These are phyloP conservation scores for Chironomus tentans DNA, from an alignment of 2,888 invertebrate species.

Conservation along the genomic window DNA sequence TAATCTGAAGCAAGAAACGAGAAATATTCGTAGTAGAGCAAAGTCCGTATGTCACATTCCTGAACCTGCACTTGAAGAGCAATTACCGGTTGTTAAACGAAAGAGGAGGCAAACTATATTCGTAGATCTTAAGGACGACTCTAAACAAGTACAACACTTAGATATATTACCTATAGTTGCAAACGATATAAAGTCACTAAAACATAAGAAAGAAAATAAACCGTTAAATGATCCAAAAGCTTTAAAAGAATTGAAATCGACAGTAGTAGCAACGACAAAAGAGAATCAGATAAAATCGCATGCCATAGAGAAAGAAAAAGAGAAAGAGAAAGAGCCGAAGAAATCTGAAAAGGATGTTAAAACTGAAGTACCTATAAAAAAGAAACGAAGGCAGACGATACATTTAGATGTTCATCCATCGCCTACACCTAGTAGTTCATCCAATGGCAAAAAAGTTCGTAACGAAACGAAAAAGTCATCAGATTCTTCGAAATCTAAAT, in stretches of 20 bases:
- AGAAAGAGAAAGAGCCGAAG: neutral
- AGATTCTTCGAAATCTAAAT: neutral
- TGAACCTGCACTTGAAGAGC: neutral
- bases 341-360: neutral
- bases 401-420: neutral
- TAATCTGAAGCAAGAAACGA: neutral
- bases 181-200: too few species aligned
- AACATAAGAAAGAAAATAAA: neutral
- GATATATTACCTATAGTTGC: too few species aligned
- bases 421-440: neutral
- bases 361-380: neutral
- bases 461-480: neutral
- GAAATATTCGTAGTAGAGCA: constrained; percentile 5
- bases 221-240: neutral
- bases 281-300: too few species aligned
- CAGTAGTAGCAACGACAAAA: neutral
- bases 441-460: neutral
- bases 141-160: neutral
- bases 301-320: too few species aligned
- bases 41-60: constrained; percentile 14
- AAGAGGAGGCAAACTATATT: constrained; percentile 21
- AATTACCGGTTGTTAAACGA: neutral
- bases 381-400: constrained; percentile 13
- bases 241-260: neutral
- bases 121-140: constrained; percentile 9